Percentiles rank a stretch among this genome's conserved stretches.
These are phyloP conservation scores for Nycteola revayana DNA, from an alignment of 2,888 invertebrate species.

Conservation along the genomic window DNA sequence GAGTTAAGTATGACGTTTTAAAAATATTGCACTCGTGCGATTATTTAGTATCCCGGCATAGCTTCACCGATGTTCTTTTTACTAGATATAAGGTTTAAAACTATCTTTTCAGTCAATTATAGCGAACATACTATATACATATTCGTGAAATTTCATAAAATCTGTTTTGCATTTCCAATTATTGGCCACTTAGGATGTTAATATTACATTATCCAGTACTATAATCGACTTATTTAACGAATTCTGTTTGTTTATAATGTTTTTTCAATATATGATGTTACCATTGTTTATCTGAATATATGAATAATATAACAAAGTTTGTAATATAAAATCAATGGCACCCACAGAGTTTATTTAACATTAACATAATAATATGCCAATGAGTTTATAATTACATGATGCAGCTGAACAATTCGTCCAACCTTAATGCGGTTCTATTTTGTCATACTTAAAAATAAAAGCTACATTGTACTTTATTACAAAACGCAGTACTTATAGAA, in stretches of 20 bases:
- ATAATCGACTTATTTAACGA: neutral
- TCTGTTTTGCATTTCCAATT: too few relatives aligned
- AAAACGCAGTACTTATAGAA: too few relatives aligned
- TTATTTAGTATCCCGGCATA: neutral
- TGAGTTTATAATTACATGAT: too few relatives aligned
- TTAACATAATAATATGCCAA: neutral
- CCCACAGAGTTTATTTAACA: neutral
- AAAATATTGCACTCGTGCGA: neutral
- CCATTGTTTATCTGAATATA: neutral
- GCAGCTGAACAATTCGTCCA: too few relatives aligned
- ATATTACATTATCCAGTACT: neutral
- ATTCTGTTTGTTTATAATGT: neutral
- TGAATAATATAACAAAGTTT: neutral
- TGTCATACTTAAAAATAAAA: too few relatives aligned
- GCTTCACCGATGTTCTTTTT: neutral
- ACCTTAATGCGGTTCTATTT: too few relatives aligned
- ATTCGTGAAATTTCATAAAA: too few relatives aligned
- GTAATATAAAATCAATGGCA: neutral
- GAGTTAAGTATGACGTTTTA: neutral
- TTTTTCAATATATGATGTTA: neutral
- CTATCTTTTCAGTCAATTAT: neutral
- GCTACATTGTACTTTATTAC: too few relatives aligned
- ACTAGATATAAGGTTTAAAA: neutral
- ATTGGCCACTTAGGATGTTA: neutral
- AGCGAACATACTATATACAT: neutral